Evolutionary conservation across 2,113 vertebrate species (phyloP).

Genomic region (Brachirus orientalis): DNA sequence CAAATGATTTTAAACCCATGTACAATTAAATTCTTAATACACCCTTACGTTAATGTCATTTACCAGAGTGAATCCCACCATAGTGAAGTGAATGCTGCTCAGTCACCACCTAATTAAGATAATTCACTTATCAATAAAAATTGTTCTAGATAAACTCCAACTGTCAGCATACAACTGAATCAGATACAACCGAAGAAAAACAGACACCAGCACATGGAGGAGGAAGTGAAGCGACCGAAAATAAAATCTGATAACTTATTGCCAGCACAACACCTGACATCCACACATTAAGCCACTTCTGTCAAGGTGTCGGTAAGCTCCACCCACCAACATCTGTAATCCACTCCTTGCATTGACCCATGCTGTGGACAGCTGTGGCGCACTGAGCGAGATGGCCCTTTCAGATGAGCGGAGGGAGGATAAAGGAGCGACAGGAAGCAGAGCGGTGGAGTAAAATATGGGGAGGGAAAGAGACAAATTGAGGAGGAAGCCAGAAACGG

Average conservation of each 20-base stretch:
- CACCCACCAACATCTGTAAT: neutral
- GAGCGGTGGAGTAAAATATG: conserved; percentile 14
- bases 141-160: too few species aligned
- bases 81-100: neutral
- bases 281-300: too few species aligned
- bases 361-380: conserved; percentile 34
- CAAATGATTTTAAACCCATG: too few species aligned
- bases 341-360: conserved; percentile 26
- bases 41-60: neutral
- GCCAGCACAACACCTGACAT: too few species aligned
- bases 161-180: neutral
- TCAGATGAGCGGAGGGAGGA: conserved; percentile 3
- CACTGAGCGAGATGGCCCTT: conserved; percentile 14
- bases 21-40: neutral
- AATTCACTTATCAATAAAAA: neutral
- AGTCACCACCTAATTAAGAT: neutral
- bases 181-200: neutral
- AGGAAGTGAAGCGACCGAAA: too few species aligned
- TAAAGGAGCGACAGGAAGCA: conserved; percentile 23
- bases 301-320: conserved; percentile 22
- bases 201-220: too few species aligned
- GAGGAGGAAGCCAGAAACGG: conserved; percentile 17
- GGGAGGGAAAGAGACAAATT: conserved; percentile 15
- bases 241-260: neutral
- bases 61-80: neutral